These are phyloP conservation scores for Silurus glanis DNA, from an alignment of 2,113 vertebrate species.

Conservation along the genomic window DNA sequence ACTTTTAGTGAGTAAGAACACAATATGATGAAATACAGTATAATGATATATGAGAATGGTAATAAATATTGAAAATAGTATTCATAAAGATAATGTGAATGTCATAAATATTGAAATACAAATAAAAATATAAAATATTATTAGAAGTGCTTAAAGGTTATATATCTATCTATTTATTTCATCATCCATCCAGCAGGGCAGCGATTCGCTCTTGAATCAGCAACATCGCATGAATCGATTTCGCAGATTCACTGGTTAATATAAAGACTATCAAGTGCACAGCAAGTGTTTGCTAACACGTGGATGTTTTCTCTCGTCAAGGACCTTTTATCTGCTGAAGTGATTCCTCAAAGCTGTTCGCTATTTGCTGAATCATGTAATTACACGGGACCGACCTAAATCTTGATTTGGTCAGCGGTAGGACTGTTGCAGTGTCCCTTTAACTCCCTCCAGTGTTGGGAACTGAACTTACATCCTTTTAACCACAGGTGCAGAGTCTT, in stretches of 20 bases:
- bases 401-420: background rate
- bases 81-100: background rate
- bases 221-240: background rate
- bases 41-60: background rate
- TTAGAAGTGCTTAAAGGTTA: background rate
- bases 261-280: background rate
- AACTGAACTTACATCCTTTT: background rate
- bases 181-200: background rate
- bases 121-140: too few species aligned
- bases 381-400: background rate
- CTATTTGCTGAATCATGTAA: background rate
- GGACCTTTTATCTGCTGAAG: background rate
- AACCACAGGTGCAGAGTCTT: background rate
- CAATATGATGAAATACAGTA: background rate
- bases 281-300: background rate
- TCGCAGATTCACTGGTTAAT: background rate
- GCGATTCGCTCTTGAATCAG: background rate
- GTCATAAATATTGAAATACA: background rate
- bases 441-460: background rate
- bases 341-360: background rate
- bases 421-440: background rate
- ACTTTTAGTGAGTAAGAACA: background rate
- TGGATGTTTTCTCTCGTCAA: background rate
- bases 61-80: background rate
- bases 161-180: background rate